Percentiles rank a stretch among this genome's conserved stretches.
Conservation (phyloP, 2,888 invertebrate genomes). For the Tetranychus piercei region DNA sequence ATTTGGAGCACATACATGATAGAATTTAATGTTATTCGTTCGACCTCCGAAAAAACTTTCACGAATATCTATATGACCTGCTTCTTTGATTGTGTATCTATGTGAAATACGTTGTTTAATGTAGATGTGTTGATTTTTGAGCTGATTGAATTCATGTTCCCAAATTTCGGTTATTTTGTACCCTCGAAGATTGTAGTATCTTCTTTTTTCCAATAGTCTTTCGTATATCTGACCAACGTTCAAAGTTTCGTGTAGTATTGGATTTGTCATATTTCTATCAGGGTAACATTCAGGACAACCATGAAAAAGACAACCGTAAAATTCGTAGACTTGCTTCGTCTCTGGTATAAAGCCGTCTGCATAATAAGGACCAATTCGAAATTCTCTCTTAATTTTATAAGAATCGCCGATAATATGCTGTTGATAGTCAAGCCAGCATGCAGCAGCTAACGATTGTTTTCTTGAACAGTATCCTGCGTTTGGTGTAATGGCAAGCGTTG, state of each 20-base stretch:
- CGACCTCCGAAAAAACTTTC: slow-evolving; percentile 29
- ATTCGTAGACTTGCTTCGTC: slow-evolving; percentile 8
- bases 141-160: slow-evolving; percentile 26
- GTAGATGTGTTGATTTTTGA: background rate
- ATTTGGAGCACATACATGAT: slow-evolving; percentile 21
- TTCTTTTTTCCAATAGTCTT: background rate
- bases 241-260: no score
- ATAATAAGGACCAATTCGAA: slow-evolving; percentile 9
- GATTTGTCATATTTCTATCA: background rate
- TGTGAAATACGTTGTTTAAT: background rate
- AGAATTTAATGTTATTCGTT: slow-evolving; percentile 28
- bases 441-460: background rate
- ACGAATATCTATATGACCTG: slow-evolving; percentile 8
- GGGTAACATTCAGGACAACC: background rate
- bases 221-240: background rate
- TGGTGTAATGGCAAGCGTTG: slow-evolving; percentile 23
- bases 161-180: slow-evolving; percentile 24
- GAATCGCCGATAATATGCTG: background rate
- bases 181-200: slow-evolving; percentile 16
- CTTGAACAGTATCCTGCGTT: slow-evolving; percentile 18
- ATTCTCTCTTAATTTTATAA: background rate
- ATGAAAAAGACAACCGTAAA: slow-evolving; percentile 1
- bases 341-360: slow-evolving; percentile 4
- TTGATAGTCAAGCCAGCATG: slow-evolving; percentile 11
- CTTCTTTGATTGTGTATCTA: background rate